A percentile compares a stretch with the other conserved stretches of the same genome.
Conservation (phyloP, 2,797 vertebrate species). For the Rhadinocentrus ornatus region DNA sequence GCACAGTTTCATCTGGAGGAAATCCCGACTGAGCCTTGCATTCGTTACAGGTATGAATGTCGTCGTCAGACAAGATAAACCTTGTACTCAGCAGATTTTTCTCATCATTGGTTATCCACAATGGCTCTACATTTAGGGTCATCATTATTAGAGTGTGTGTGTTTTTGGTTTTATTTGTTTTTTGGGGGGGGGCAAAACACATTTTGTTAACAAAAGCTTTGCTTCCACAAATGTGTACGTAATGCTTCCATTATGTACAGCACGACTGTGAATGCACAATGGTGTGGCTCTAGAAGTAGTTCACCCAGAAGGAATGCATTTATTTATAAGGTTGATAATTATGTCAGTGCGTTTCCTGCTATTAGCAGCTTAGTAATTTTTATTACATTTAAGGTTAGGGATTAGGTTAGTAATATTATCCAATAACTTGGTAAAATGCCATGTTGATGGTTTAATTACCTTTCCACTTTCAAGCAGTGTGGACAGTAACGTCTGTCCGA, state of each 20-base stretch:
- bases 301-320: neutral
- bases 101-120: neutral
- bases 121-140: no score
- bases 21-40: constrained; percentile 87
- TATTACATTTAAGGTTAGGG: neutral
- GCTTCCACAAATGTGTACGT: constrained; percentile 4
- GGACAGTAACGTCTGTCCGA: neutral
- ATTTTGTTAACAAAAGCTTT: neutral
- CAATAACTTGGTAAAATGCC: neutral
- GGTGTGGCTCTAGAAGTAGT: neutral
- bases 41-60: constrained; percentile 88
- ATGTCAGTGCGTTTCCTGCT: neutral
- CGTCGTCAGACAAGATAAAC: neutral
- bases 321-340: neutral
- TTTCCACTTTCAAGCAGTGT: neutral
- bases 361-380: neutral
- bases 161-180: neutral
- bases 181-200: neutral
- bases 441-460: neutral
- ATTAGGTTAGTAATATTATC: neutral
- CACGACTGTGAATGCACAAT: neutral
- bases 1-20: constrained; percentile 97
- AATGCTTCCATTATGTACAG: neutral
- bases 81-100: neutral
- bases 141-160: neutral